Conservation (phyloP, 2,888 invertebrate genomes). For the Cosmia pyralina region DNA sequence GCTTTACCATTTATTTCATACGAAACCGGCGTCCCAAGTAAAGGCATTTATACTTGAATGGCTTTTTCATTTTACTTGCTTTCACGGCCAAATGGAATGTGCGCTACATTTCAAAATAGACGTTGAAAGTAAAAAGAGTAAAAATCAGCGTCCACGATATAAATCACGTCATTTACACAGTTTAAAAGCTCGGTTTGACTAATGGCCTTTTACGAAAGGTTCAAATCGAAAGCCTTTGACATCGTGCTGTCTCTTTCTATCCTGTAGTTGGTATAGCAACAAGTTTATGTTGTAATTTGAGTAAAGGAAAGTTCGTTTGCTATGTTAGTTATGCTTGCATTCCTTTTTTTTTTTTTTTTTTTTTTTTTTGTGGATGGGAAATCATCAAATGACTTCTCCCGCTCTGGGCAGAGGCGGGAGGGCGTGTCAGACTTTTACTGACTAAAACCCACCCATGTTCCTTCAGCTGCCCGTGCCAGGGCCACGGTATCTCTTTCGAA, state of each 20-base stretch:
- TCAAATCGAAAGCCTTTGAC: slow-evolving; percentile 71
- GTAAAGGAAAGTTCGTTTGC: slow-evolving; percentile 29
- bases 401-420: no score
- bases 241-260: slow-evolving; percentile 66
- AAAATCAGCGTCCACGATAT: slow-evolving; percentile 76
- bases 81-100: slow-evolving; percentile 77
- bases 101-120: slow-evolving; percentile 79
- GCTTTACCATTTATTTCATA: slow-evolving; percentile 52
- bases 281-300: slow-evolving; percentile 47
- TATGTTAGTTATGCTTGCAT: slow-evolving; percentile 11
- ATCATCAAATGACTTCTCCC: no score
- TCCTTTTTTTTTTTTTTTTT: no score
- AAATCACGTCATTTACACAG: slow-evolving; percentile 82
- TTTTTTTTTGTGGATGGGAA: no score
- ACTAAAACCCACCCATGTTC: no score
- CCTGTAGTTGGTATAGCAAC: slow-evolving; percentile 42
- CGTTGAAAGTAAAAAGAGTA: slow-evolving; percentile 71
- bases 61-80: slow-evolving; percentile 76
- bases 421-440: no score
- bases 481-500: no score
- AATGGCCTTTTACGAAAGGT: slow-evolving; percentile 75
- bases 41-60: slow-evolving; percentile 71
- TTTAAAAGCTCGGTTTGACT: slow-evolving; percentile 81
- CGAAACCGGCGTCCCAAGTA: slow-evolving; percentile 53
- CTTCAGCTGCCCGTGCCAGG: no score